Conservation (phyloP, 2,888 invertebrate species). For the Eutolmus rufibarbis region DNA sequence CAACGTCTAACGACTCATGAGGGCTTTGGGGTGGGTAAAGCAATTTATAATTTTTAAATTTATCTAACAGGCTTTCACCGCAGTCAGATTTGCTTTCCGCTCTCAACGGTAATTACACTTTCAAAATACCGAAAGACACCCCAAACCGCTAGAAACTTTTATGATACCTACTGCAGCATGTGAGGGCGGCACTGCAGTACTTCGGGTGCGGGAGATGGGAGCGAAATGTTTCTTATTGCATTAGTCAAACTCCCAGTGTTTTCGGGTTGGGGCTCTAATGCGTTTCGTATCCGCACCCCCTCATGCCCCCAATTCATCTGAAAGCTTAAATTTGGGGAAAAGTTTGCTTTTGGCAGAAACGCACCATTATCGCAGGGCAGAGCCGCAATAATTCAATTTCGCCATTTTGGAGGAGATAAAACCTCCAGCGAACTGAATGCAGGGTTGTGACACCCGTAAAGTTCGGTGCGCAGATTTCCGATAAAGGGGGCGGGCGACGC, state of each 20-base stretch:
- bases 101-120: neutral
- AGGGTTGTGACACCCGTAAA: neutral
- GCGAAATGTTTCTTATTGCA: slow-evolving; percentile 28
- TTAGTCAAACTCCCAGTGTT: slow-evolving; percentile 25
- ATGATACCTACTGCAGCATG: neutral
- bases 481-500: neutral
- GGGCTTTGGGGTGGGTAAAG: too few relatives aligned
- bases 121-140: neutral
- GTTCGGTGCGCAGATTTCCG: neutral
- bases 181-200: neutral
- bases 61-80: neutral
- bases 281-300: neutral
- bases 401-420: slow-evolving; percentile 27
- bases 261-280: slow-evolving; percentile 18
- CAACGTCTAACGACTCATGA: too few relatives aligned
- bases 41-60: too few relatives aligned
- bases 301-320: neutral
- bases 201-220: neutral
- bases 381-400: slow-evolving; percentile 39
- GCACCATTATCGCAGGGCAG: slow-evolving; percentile 31
- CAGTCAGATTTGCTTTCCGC: neutral
- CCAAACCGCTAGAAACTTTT: neutral
- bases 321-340: slow-evolving; percentile 32
- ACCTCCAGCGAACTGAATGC: neutral
- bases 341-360: slow-evolving; percentile 30